Base-by-base conservation (phyloP, 2,113 vertebrate species). In the Ramphastos sulfuratus region DNA sequence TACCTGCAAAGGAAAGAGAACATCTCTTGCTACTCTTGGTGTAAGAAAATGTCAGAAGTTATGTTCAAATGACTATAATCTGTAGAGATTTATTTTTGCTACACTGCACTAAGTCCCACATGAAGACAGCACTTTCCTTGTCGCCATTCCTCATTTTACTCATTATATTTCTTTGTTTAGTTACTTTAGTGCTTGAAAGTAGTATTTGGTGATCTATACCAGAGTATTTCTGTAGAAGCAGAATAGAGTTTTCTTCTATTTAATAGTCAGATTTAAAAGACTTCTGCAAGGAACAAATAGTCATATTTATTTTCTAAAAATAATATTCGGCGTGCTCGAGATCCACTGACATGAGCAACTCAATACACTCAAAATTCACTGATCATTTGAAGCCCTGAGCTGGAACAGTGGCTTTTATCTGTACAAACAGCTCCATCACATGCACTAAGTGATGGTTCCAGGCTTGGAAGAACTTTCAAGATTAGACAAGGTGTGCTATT, bases 1-100 rank as follows among this genome's bases (percentile, higher is more conserved):
- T 99, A 99, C 93, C 99, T 99, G 91, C 59, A 67, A 86, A 91
- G 79, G 39, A n/a, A 89, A 66, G 71, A 85, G n/a, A 24, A 15
- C 42, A 56, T 25, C 73, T 46, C 24, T 91, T 55, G 88, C 82
- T 75, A 44, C n/a, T 87, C 77, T 21, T 75, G 58, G 19, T 25
- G 60, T 24, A 58, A 0, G 3, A 44, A 63, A 66, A 50, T 19
- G 12, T 31, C 64, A 70, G 27, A 56, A 59, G 2, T 74, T 67
- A 56, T 5, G 25, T 54, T 63, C 50, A 85, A 61, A 50, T 54
- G 39, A 50, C 33, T 23, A 56, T 16, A 31, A 85, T 27, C 48
- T 81, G 28, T n/a, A 78, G 64, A 65, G 28, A 64, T 31, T 85
- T 76, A 5, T 28, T 85, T 69, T 31, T 82, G 35, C 55, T 86